Base-by-base conservation (phyloP, 2,113 vertebrate genomes). In the Polypterus senegalus region DNA sequence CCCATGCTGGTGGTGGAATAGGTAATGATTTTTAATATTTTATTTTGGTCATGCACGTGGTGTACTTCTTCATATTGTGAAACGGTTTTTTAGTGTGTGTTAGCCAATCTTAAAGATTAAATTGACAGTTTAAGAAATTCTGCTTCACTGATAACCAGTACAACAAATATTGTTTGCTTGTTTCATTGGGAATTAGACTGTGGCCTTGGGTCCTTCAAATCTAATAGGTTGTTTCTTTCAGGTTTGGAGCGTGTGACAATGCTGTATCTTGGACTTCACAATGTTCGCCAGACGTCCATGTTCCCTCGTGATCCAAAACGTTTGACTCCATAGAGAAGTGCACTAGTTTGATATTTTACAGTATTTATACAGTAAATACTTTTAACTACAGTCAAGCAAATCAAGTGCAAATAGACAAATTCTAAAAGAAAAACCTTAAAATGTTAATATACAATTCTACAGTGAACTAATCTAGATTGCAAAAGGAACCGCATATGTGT, bases 201-300 rank as follows among this genome's bases (percentile, higher is more conserved):
- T 27, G 10, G 27, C 10, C 54, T 55, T 55, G 54, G 54, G 27
- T 27, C 27, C 27, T 27, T 27, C 27, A 27, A 27, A 27, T 27
- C 27, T 27, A 7, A 4, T 27, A 6, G 11, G 51, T 58, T 69
- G 46, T 4, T 70, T 74, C 45, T 58, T 57, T 2, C 68, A 99
- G 96, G 96, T 61, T 77, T 99, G 80, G 96, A 99, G 83, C 88
- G 96, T 74, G 95, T 99, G 9, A 97, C 93, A 64, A 99, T 99
- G 96, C 79, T 99, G 70, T 99, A 93, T 73, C 83, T 99, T 45
- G 96, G 96, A 27, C 74, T 99, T 60, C 93, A 94, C 80, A 99
- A 99, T 3, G 78, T 98, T 9, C 95, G 96, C 0, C 96, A 98
- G 78, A 97, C 96, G 49, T 99, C 96, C 69, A 97, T 99, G 96